A percentile compares a stretch with the other conserved stretches of the same genome.
phyloP scores from a whole-genome alignment of 2,888 invertebrate genomes.

The Cheilosia variabilis region DNA sequence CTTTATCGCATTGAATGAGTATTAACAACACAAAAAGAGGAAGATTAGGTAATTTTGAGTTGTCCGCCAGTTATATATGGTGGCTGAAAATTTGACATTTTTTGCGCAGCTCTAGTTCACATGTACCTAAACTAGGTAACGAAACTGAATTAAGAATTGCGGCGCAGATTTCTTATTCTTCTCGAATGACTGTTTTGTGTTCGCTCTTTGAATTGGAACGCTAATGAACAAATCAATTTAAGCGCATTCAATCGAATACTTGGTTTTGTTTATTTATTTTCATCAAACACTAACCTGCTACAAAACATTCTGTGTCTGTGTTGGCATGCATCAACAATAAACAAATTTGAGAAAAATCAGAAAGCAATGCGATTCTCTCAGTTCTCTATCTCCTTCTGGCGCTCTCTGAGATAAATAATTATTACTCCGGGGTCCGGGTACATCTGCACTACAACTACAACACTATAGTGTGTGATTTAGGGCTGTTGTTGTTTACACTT shows the following conservation, averaged over 20 bases:
- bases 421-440: background rate
- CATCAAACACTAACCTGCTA: too few relatives aligned
- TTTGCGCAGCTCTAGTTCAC: background rate
- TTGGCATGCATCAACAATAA: background rate
- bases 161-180: background rate
- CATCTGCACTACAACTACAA: background rate
- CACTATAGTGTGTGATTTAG: background rate
- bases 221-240: background rate
- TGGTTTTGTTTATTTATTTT: background rate
- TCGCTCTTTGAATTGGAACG: background rate
- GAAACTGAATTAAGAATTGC: background rate
- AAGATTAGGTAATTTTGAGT: background rate
- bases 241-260: background rate
- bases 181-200: background rate
- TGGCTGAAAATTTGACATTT: too few relatives aligned
- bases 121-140: background rate
- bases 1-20: too few relatives aligned
- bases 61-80: background rate
- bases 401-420: background rate
- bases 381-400: background rate
- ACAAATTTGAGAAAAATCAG: slow-evolving; percentile 1
- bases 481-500: slow-evolving; percentile 7
- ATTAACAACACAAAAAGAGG: too few relatives aligned
- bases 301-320: too few relatives aligned
- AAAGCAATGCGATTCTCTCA: background rate